Conservation (phyloP, 92 coral and sea anemone genomes). For the Bergia sp. region DNA sequence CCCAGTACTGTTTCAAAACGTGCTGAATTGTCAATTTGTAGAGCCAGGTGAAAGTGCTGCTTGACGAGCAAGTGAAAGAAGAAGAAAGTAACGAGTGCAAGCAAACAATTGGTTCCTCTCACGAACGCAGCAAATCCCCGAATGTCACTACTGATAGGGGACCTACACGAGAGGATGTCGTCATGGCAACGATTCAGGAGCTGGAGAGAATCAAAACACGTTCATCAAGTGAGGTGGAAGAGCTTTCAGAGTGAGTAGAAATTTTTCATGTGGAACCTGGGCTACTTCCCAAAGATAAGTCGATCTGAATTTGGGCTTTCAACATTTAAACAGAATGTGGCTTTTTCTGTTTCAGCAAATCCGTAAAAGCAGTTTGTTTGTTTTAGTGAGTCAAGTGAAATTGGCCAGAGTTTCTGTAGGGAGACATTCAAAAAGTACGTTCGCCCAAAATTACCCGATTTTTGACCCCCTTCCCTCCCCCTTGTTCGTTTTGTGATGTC, state of each 20-base stretch:
- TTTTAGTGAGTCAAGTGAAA: too few relatives aligned
- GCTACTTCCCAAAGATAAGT: too few relatives aligned
- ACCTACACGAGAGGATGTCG: constrained; percentile 84
- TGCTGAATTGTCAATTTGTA: not conserved
- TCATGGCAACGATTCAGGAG: constrained; percentile 79
- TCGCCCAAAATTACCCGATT: too few relatives aligned
- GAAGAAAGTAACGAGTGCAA: not conserved
- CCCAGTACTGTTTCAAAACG: too few relatives aligned
- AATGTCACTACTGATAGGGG: constrained; percentile 25
- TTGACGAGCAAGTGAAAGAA: constrained; percentile 51
- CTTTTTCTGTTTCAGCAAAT: too few relatives aligned
- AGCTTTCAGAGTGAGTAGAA: constrained; percentile 44
- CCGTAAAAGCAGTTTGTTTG: too few relatives aligned
- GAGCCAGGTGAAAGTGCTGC: constrained; percentile 53
- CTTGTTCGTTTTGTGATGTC: too few relatives aligned
- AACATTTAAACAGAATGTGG: too few relatives aligned
- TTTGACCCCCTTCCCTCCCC: too few relatives aligned
- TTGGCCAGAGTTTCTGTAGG: too few relatives aligned
- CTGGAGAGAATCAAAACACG: constrained; percentile 74
- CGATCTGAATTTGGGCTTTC: too few relatives aligned
- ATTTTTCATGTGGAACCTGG: not conserved
- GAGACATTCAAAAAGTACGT: too few relatives aligned
- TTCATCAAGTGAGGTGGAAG: constrained; percentile 41
- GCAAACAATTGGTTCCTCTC: not conserved
- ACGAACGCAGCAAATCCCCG: not conserved